Evolutionary conservation across 2,888 invertebrate genomes (phyloP).

Genomic region (Ichneumoninae sp.): DNA sequence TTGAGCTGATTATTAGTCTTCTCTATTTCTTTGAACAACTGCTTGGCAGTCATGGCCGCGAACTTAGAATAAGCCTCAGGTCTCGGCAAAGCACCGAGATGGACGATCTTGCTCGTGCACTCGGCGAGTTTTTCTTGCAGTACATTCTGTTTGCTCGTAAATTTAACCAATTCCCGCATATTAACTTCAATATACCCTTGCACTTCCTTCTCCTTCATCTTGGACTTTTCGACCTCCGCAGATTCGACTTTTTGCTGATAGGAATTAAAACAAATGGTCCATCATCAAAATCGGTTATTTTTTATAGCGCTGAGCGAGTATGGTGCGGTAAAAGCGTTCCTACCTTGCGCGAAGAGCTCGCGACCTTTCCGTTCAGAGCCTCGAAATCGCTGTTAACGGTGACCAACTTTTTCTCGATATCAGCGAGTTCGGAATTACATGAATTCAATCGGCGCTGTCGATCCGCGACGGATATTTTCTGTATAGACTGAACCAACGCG

Average conservation of each 20-base stretch:
- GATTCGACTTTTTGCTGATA: slow-evolving; percentile 89
- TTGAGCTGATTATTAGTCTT: slow-evolving; percentile 98
- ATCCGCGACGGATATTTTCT: slow-evolving; percentile 98
- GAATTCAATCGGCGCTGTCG: slow-evolving; percentile 94
- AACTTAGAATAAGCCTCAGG: slow-evolving; percentile 95
- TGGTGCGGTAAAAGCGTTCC: too few species aligned
- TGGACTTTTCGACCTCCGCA: slow-evolving; percentile 92
- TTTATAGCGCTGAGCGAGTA: too few species aligned
- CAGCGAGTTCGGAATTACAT: slow-evolving; percentile 91
- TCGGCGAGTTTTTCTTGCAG: slow-evolving; percentile 97
- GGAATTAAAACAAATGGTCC: neutral
- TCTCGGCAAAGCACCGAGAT: slow-evolving; percentile 97
- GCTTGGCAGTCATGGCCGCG: slow-evolving; percentile 90
- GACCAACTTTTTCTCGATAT: slow-evolving; percentile 92
- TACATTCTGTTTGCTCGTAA: slow-evolving; percentile 96
- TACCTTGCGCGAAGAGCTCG: slow-evolving; percentile 88
- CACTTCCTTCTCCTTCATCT: slow-evolving; percentile 93
- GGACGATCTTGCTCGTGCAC: slow-evolving; percentile 97
- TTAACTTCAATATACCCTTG: slow-evolving; percentile 98
- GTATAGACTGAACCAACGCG: slow-evolving; percentile 94
- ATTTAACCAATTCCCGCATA: slow-evolving; percentile 97
- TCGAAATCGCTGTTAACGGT: slow-evolving; percentile 93
- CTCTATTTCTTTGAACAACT: slow-evolving; percentile 98
- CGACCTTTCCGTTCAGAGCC: slow-evolving; percentile 92
- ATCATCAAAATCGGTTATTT: too few species aligned